Percentiles rank a stretch among this genome's conserved stretches.
Evolutionary conservation across 2,888 invertebrate genomes (phyloP).

Genomic region (Brachylomia viminalis): DNA sequence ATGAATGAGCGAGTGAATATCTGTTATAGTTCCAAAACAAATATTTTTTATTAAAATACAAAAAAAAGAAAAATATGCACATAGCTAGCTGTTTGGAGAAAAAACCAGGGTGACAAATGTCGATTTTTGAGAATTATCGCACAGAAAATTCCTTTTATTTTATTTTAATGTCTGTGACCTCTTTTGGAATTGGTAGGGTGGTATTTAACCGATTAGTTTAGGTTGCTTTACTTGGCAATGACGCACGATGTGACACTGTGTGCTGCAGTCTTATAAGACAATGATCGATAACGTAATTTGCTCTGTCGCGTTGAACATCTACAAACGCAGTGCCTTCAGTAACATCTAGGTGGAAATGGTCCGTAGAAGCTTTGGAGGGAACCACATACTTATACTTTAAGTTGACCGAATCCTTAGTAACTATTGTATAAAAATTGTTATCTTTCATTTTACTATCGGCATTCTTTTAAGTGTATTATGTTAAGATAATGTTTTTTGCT

Average conservation of each 20-base stretch:
- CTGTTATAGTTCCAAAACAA: slow-evolving; percentile 37
- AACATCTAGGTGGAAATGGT: slow-evolving; percentile 65
- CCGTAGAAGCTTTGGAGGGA: slow-evolving; percentile 54
- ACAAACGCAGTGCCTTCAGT: slow-evolving; percentile 63
- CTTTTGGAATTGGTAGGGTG: slow-evolving; percentile 68
- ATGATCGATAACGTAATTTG: slow-evolving; percentile 48
- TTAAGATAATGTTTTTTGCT: slow-evolving; percentile 77
- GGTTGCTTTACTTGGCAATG: slow-evolving; percentile 48
- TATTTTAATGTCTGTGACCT: slow-evolving; percentile 72
- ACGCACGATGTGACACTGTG: slow-evolving; percentile 57
- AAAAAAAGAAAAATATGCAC: slow-evolving; percentile 37
- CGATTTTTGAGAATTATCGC: slow-evolving; percentile 71
- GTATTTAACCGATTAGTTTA: slow-evolving; percentile 60
- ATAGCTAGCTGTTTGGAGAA: slow-evolving; percentile 39
- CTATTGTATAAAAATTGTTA: slow-evolving; percentile 71
- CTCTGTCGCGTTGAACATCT: slow-evolving; percentile 60
- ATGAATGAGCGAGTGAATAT: slow-evolving; percentile 58
- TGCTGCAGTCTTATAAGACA: slow-evolving; percentile 46
- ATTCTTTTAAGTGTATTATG: slow-evolving; percentile 80
- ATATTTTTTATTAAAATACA: slow-evolving; percentile 40
- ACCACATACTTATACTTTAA: slow-evolving; percentile 58
- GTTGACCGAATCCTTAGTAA: slow-evolving; percentile 70
- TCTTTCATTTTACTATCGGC: slow-evolving; percentile 72
- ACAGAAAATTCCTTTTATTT: slow-evolving; percentile 65
- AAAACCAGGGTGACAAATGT: slow-evolving; percentile 50